Base-by-base conservation (phyloP, 1,140 invertebrate genomes). In the Zaprionus capensis region DNA sequence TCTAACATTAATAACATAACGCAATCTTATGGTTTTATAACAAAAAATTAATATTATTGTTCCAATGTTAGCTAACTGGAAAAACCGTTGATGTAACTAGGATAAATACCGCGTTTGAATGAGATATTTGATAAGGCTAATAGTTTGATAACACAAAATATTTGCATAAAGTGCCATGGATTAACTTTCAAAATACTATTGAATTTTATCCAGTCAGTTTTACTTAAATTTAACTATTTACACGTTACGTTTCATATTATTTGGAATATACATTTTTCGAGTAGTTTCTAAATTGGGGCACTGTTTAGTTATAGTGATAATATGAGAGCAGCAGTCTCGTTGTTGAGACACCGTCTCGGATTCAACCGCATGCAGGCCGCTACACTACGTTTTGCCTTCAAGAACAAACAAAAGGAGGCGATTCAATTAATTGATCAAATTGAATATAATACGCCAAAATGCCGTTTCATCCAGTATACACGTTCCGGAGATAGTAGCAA, bases 401-500 rank as follows among this genome's bases (percentile, higher is more conserved):
- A 34, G n/a, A 44, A 17, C 41, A 57, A 68, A 22, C 38, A 36
- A 0, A 31, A 31, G 17, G 49, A 74, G 15, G 24, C 57, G 1
- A 56, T 61, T 22, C 68, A 36, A 9, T 36, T 53, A 9, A 38
- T 46, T 20, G n/a, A 11, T 5, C 58, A 44, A 11, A 31, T 17
- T 31, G 67, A 70, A 24, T 22, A 41, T 15, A 24, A 26, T 9
- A 24, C 36, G 14, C 82, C 72, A 6, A 88, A 79, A 70, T 91
- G 91, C 55, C 79, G 92, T 38, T 93, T 93, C 58, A 77, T 93
- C 36, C 92, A 92, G 59, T 93, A 90, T 17, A 56, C 71, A 34
- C 75, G 78, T 5, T 46, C 70, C 26, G 78, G 80, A 4, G 80
- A 92, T 53, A 44, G 41, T 2, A 26, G 57, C 5, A 80, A 77